phyloP scores from a whole-genome alignment of 2,888 invertebrate species.

The Sceliomorpha sp. region DNA sequence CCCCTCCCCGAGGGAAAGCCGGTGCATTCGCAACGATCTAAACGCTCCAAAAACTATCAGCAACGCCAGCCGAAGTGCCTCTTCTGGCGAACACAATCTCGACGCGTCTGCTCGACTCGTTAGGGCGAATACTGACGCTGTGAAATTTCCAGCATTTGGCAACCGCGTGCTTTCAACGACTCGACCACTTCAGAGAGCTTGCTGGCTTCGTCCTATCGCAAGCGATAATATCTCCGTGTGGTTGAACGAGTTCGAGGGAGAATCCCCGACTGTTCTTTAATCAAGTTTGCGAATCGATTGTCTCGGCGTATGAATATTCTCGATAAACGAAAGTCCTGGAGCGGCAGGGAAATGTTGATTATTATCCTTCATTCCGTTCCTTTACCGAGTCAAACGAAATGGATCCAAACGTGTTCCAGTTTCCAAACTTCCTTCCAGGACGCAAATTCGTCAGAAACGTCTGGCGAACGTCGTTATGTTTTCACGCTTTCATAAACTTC shows the following conservation, averaged over 20 bases:
- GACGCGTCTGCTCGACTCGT: slow-evolving; percentile 37
- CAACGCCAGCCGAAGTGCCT: slow-evolving; percentile 23
- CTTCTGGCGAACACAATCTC: slow-evolving; percentile 35
- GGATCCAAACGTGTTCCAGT: too few relatives aligned
- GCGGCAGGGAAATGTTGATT: too few relatives aligned
- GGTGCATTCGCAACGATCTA: slow-evolving; percentile 29
- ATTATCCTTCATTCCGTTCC: too few relatives aligned
- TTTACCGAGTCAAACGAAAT: too few relatives aligned
- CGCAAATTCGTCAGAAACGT: too few relatives aligned
- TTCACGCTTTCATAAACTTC: too few relatives aligned
- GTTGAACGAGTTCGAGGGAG: background rate
- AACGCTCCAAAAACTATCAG: slow-evolving; percentile 50
- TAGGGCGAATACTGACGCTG: slow-evolving; percentile 33
- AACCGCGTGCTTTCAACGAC: slow-evolving; percentile 5
- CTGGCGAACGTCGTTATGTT: too few relatives aligned
- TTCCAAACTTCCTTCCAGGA: too few relatives aligned
- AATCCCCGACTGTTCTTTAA: too few relatives aligned
- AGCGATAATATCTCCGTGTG: slow-evolving; percentile 18
- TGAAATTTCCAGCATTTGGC: slow-evolving; percentile 41
- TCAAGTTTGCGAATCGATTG: too few relatives aligned
- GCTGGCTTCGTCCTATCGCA: slow-evolving; percentile 30
- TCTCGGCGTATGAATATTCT: too few relatives aligned
- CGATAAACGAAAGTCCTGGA: too few relatives aligned
- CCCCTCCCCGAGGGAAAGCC: slow-evolving; percentile 4
- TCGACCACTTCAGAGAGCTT: slow-evolving; percentile 22